Base-by-base conservation (phyloP, 2,797 vertebrate genomes). In the Rhinoraja longicauda region DNA sequence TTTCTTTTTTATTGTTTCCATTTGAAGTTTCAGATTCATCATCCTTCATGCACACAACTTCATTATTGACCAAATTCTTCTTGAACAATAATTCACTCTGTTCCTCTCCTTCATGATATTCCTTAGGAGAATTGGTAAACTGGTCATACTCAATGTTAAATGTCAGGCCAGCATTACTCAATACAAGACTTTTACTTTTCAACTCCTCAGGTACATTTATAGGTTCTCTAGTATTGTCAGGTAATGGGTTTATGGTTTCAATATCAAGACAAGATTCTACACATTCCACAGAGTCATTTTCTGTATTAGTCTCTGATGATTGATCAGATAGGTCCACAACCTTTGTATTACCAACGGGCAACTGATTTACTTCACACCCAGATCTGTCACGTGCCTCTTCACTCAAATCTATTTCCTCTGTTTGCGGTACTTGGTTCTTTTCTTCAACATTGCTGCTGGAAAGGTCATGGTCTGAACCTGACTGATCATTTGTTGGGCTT, bases 401-500 rank as follows among this genome's bases (percentile, higher is more conserved):
- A 57, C 13, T 39, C 13, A 57, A 75, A 21, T 75, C 26, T 92
- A 57, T 17, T 73, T 92, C 57, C 39, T 92, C 21, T 29, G 26
- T 92, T 57, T 53, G 90, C 57, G 36, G 19, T 45, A 2, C 12
- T n/a, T 92, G 36, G 39, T 4, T 92, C n/a, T 67, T 64, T 88
- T 88, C 59, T 36, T 17, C 17, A 19, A 21, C 10, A 88, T 84
- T 67, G 84, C 17, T 36, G 32, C n/a, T 88, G n/a, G 62, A 32
- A 72, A 26, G 39, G 45, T 75, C 39, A 45, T 73, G 36, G 1
- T 45, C 24, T 92, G 57, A 19, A 29, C 45, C 24, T 29, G 70
- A 75, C 1, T 24, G 21, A 7, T 92, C 10, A 6, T 73, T 75
- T 36, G 73, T 10, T 75, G 72, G 26, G 53, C 97, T 96, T 21